A percentile compares a stretch with the other conserved stretches of the same genome.
These are phyloP conservation scores for Carposina sasakii DNA, from an alignment of 1,140 invertebrate genomes.

Conservation along the genomic window DNA sequence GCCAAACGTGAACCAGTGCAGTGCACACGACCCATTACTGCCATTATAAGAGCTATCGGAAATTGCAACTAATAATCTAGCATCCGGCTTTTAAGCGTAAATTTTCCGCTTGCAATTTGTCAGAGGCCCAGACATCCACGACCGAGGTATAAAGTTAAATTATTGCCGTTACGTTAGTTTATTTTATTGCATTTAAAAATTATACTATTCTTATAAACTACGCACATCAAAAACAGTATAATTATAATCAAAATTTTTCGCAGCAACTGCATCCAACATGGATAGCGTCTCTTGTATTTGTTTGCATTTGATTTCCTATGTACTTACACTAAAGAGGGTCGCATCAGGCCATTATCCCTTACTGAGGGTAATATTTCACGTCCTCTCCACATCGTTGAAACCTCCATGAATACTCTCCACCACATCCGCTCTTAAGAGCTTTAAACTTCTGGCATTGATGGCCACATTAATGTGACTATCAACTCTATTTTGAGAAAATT, in stretches of 20 bases:
- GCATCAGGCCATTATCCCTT: constrained; percentile 56
- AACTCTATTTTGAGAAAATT: too few species aligned
- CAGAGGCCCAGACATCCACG: too few species aligned
- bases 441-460: constrained; percentile 49
- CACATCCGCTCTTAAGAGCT: constrained; percentile 31
- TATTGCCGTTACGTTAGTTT: too few species aligned
- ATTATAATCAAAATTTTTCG: too few species aligned
- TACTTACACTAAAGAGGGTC: too few species aligned
- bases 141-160: too few species aligned
- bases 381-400: constrained; percentile 30
- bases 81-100: constrained; percentile 70
- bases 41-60: constrained; percentile 56
- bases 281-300: constrained; percentile 12
- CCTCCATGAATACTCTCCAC: constrained; percentile 59
- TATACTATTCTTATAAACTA: too few species aligned
- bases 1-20: constrained; percentile 36
- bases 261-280: too few species aligned
- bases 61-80: constrained; percentile 62
- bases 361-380: constrained; percentile 48
- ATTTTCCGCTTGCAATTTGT: constrained; percentile 68
- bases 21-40: constrained; percentile 43
- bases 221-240: too few species aligned
- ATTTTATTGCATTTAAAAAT: too few species aligned
- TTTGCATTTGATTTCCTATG: too few species aligned
- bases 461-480: constrained; percentile 37